Conservation (phyloP, 2,888 invertebrate genomes). For the Torymus texanus region DNA sequence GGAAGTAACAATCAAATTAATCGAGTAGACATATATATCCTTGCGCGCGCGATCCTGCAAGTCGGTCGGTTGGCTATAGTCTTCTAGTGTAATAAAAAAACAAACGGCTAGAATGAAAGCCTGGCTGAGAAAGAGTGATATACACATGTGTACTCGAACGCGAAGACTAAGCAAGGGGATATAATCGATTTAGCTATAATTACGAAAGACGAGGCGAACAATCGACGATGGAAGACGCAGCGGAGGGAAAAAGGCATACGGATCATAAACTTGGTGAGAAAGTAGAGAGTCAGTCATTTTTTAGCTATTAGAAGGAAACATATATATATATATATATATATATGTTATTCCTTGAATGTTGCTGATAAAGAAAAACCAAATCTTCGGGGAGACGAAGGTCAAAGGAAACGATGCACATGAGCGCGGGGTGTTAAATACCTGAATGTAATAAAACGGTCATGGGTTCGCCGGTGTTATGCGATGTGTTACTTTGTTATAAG, state of each 20-base stretch:
- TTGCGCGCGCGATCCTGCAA: not conserved
- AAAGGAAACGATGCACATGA: slow-evolving; percentile 5
- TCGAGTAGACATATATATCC: not conserved
- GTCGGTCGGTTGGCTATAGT: not conserved
- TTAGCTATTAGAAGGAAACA: slow-evolving; percentile 43
- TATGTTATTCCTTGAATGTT: slow-evolving; percentile 11
- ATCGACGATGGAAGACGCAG: slow-evolving; percentile 5
- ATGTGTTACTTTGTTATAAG: slow-evolving; percentile 15
- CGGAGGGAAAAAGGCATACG: not conserved
- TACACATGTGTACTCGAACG: too few species aligned
- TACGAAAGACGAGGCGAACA: slow-evolving; percentile 14
- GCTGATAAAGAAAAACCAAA: slow-evolving; percentile 7
- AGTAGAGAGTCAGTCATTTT: slow-evolving; percentile 19
- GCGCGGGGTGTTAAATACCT: not conserved
- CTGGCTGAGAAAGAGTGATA: too few species aligned
- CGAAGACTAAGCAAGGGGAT: not conserved
- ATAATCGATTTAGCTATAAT: slow-evolving; percentile 37
- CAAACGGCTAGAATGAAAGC: not conserved
- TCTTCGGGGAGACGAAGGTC: slow-evolving; percentile 5
- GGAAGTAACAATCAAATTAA: slow-evolving; percentile 43
- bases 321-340: slow-evolving; percentile 28
- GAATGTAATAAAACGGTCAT: slow-evolving; percentile 3
- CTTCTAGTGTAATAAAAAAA: not conserved
- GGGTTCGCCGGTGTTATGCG: slow-evolving; percentile 16
- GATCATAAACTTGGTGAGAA: slow-evolving; percentile 22